Evolutionary conservation across 2,888 invertebrate species (phyloP), one percentile per base, ranked within the genome.

Genomic region (Conistra vaccinii): DNA sequence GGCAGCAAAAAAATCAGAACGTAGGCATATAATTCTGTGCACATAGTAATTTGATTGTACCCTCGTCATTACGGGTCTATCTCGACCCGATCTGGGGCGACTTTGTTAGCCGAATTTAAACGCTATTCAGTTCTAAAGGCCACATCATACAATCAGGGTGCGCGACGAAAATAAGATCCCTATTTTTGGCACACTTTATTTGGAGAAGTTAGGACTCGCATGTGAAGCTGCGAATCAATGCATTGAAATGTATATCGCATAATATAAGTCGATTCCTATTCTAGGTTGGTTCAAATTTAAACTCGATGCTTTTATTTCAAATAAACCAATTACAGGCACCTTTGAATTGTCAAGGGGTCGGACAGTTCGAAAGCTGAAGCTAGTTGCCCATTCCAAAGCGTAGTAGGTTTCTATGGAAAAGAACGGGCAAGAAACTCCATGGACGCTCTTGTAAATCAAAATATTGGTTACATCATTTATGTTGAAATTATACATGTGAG

Each of bases 61-160:
- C 77, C 84, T 86, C 60, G 78, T 82, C 84, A 86, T 81, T 76
- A 79, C 9, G 23, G 67, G n/a, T 35, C 58, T 86, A 82, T 79
- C 78, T 72, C 32, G 48, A 58, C 26, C 69, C 63, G 69, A 85
- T 85, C 81, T 77, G 58, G 57, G 12, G 20, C 20, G 55, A 70
- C 74, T 62, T 55, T 70, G 80, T 74, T 70, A 79, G 69, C 65
- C 10, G 77, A 77, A 80, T 85, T 81, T 63, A 66, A 81, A 78
- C 51, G 42, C n/a, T 55, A 69, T 78, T 85, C 55, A 65, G 63
- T 53, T 23, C 20, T 74, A 53, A 75, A 80, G 69, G 53, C 35
- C 14, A 17, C 42, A 17, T 68, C 75, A 75, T 20, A 79, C 68
- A 48, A 42, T 55, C 53, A 17, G 12, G 14, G 17, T 48, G 35